phyloP scores from a whole-genome alignment of 2,113 vertebrate genomes.

The Sula dactylatra region DNA sequence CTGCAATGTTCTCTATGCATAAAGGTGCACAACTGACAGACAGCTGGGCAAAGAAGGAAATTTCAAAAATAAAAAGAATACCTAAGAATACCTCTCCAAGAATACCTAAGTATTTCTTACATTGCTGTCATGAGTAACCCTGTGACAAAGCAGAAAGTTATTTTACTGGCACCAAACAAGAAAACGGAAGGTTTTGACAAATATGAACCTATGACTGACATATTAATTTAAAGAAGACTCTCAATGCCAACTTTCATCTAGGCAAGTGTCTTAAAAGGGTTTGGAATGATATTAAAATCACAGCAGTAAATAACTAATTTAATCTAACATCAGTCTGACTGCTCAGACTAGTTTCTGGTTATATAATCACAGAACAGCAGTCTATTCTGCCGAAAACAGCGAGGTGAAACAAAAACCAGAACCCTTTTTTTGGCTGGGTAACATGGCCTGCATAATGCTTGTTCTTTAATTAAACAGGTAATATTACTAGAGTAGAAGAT shows the following conservation, averaged over 20 bases:
- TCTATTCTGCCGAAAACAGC: not conserved
- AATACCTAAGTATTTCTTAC: not conserved
- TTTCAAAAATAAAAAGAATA: not conserved
- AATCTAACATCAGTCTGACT: not conserved
- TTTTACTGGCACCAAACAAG: not conserved
- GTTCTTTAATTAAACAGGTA: not conserved
- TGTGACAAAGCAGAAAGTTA: not conserved
- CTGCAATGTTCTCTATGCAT: not conserved
- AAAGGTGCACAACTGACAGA: not conserved
- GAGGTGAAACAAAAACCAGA: not conserved
- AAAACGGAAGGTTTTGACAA: not conserved
- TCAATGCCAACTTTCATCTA: not conserved
- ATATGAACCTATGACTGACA: not conserved
- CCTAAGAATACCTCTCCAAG: too few relatives aligned
- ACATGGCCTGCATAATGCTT: not conserved
- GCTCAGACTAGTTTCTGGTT: not conserved
- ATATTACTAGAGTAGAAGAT: not conserved
- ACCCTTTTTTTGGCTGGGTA: not conserved
- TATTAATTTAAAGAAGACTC: not conserved
- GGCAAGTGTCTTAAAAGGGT: not conserved
- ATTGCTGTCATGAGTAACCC: not conserved
- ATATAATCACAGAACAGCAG: not conserved
- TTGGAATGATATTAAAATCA: not conserved
- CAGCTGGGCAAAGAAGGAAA: not conserved
- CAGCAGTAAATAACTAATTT: not conserved